Conservation (phyloP, 2,797 vertebrate genomes). For the Forpus xanthops region DNA sequence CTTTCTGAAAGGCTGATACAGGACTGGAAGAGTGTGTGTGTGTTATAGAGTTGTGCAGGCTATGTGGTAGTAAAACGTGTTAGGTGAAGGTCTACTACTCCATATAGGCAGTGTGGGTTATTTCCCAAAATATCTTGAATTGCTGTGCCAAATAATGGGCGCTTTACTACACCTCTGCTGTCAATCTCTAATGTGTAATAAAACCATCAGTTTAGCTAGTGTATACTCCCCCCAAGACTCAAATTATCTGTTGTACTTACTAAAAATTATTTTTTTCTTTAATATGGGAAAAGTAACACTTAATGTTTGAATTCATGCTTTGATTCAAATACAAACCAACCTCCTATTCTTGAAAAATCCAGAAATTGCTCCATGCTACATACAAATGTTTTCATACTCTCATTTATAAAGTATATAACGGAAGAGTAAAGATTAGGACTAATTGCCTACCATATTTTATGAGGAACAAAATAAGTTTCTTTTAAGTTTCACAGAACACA, state of each 20-base stretch:
- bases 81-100: neutral
- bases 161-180: neutral
- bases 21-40: neutral
- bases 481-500: neutral
- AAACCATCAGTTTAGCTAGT: neutral
- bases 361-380: neutral
- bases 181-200: neutral
- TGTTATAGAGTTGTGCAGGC: neutral
- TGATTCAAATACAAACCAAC: neutral
- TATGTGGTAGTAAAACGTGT: fast-evolving
- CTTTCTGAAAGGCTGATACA: neutral
- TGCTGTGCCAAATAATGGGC: neutral
- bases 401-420: neutral
- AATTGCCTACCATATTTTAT: neutral
- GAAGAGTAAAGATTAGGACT: neutral
- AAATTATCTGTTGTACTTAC: neutral
- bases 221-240: neutral
- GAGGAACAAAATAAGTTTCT: neutral
- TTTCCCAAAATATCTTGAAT: neutral
- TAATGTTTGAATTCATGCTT: neutral
- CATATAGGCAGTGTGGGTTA: neutral
- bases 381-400: neutral
- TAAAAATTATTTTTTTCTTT: neutral
- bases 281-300: neutral
- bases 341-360: neutral